Evolutionary conservation across 2,113 vertebrate genomes (phyloP).

Genomic region (Rhipidura dahli): DNA sequence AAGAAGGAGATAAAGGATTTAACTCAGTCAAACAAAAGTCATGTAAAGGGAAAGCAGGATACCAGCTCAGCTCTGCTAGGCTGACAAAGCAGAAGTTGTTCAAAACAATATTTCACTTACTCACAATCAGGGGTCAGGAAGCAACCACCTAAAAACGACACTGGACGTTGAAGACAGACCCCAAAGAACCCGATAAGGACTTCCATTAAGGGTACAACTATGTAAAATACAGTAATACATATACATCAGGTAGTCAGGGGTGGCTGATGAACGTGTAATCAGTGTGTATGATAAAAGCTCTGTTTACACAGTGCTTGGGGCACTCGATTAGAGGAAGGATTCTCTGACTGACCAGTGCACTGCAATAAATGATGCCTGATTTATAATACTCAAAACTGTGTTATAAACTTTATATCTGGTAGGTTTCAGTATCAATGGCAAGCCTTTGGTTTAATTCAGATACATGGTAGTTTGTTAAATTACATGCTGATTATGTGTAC

Average conservation of each 20-base stretch:
- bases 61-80: background rate
- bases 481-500: background rate
- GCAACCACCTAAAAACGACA: background rate
- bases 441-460: background rate
- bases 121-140: background rate
- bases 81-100: background rate
- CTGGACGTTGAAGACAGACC: background rate
- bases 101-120: background rate
- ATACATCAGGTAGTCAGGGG: background rate
- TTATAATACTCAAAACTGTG: background rate
- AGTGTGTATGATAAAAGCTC: background rate
- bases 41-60: background rate
- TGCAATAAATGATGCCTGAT: background rate
- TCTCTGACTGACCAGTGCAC: background rate
- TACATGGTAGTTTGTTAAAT: background rate
- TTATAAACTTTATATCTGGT: background rate
- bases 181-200: background rate
- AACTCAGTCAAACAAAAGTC: background rate
- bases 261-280: background rate
- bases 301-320: background rate
- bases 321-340: rapidly evolving
- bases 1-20: background rate
- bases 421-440: background rate
- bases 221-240: background rate
- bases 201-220: background rate